Evolutionary conservation across 2,113 vertebrate genomes (phyloP), one percentile per base, ranked within the genome.

Genomic region (Ancistrus triradiatus): DNA sequence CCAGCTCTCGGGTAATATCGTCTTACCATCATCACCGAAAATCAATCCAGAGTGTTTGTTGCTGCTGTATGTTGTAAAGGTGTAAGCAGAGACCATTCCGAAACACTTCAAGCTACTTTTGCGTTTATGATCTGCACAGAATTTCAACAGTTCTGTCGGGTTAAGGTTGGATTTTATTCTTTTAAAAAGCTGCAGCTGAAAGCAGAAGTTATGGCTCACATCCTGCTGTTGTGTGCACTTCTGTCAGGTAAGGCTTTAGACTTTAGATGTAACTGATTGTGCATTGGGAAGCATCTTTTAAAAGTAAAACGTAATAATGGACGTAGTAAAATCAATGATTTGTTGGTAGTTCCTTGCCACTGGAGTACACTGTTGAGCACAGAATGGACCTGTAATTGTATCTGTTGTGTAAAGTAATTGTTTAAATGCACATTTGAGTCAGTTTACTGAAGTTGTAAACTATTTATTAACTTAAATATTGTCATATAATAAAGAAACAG

Each of bases 11-110:
- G 46, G 61, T 53, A 63, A 77, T 84, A 90, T 89, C 87, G 80
- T 75, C 78, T 92, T 90, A 88, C 86, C 63, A 43, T 9, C 68
- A 68, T 77, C 74, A 84, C 72, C 75, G 81, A 84, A 84, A 85
- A 84, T 85, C 86, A 78, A 87, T 87, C 22, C 46, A 63, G 14
- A 10, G 64, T 58, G 53, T 66, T 66, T 59, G 55, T 68, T 60
- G 40, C 66, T 8, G 17, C 55, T 35, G 52, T 60, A 52, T 52
- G 43, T 49, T 27, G 42, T 52, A 64, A 53, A 64, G 47, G 47
- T 49, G 55, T 28, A 1, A 74, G 52, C 63, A 14, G 42, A 25
- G 37, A 7, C 11, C 10, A 33, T 38, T 59, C 19, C 31, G 38
- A 44, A 48, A 55, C 37, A 52, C 40, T 59, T 47, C 49, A 19